These are phyloP conservation scores for Ardeotis arabs DNA, from an alignment of 2,113 vertebrate species.

Conservation along the genomic window DNA sequence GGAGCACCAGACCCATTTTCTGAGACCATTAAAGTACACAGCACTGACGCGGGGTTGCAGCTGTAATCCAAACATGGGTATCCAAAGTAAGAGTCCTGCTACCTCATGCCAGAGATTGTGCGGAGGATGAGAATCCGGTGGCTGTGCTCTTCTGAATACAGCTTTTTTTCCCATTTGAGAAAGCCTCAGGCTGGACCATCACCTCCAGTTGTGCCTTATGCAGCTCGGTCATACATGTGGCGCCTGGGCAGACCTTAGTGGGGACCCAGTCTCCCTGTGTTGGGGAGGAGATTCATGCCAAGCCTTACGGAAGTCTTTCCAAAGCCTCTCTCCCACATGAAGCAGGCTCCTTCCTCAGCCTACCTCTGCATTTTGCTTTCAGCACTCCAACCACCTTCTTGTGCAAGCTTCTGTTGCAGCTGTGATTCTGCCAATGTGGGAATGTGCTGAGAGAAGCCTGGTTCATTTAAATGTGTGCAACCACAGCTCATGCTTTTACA, in stretches of 20 bases:
- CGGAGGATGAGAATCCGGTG: not conserved
- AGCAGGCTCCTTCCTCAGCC: not conserved
- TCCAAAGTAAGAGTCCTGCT: not conserved
- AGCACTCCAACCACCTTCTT: not conserved
- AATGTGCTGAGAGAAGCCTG: not conserved
- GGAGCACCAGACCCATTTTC: not conserved
- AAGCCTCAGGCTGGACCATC: not conserved
- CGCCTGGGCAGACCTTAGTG: not conserved
- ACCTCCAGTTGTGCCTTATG: accelerated
- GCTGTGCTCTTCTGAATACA: not conserved
- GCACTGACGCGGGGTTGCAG: not conserved
- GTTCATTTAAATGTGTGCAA: slow-evolving; percentile 40
- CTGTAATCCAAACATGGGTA: not conserved
- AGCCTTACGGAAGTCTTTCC: not conserved
- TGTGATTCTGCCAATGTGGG: not conserved
- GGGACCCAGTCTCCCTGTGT: not conserved
- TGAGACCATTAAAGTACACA: slow-evolving; percentile 15
- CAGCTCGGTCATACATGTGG: accelerated
- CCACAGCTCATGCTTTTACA: slow-evolving; percentile 59
- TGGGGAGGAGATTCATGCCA: not conserved
- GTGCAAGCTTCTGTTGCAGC: not conserved
- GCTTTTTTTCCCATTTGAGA: not conserved
- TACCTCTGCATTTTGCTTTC: not conserved
- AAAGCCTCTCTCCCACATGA: not conserved
- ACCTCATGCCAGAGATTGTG: accelerated